Percentiles rank a stretch among this genome's conserved stretches.
phyloP scores from a whole-genome alignment of 2,797 vertebrate species.

The Acipenser oxyrinchus region DNA sequence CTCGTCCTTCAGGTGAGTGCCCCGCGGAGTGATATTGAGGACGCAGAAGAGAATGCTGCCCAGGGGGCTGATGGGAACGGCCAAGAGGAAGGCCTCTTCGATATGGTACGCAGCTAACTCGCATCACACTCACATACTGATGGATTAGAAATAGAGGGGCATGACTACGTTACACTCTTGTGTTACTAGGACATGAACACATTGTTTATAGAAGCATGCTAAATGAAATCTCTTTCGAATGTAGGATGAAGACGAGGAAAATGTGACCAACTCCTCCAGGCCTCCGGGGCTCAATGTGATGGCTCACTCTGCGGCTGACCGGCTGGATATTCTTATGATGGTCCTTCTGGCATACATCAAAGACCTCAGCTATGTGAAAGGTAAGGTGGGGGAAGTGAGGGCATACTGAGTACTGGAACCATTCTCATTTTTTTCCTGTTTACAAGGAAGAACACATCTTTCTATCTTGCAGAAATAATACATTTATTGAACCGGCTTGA shows the following conservation, averaged over 20 bases:
- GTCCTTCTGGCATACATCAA: conserved; percentile 77
- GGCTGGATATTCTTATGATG: conserved; percentile 75
- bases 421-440: no score
- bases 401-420: no score
- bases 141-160: no score
- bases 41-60: conserved; percentile 62
- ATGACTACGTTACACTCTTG: no score
- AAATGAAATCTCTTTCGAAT: no score
- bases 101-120: conserved; percentile 70
- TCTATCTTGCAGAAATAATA: no score
- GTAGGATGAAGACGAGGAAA: conserved; percentile 80
- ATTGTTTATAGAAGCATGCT: no score
- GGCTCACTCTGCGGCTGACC: conserved; percentile 77
- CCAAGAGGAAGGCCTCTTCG: conserved; percentile 75
- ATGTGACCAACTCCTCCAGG: conserved; percentile 17
- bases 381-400: conserved; percentile 43
- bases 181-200: no score
- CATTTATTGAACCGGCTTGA: no score
- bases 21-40: conserved; percentile 77
- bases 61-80: conserved; percentile 18
- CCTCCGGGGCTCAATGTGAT: conserved; percentile 34
- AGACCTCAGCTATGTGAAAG: conserved; percentile 66
- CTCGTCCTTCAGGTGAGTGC: conserved; percentile 66
- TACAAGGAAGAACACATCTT: no score
- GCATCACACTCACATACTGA: no score